Evolutionary conservation across 2,888 invertebrate genomes (phyloP), one percentile per base, ranked within the genome.

Genomic region (Eueremaeus valkanovi): DNA sequence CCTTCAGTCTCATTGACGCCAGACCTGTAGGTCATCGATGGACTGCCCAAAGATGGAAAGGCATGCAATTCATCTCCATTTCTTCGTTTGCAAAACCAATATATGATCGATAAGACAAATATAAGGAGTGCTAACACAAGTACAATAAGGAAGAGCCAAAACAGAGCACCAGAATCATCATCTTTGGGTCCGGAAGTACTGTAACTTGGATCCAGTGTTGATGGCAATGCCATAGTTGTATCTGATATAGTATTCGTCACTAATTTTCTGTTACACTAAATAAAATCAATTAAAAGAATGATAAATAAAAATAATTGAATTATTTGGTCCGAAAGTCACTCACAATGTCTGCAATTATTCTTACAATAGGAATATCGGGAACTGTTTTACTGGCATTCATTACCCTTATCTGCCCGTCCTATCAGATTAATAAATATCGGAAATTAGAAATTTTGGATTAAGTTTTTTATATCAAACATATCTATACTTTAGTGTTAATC

Each of bases 401-500:
- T 5, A 36, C 36, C 36, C 36, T 36, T 8, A 36, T 36, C 36
- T 36, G 36, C 36, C 36, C 36, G 49, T 49, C 21, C 18, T 49
- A 16, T 49, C 9, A 9, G 8, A 58, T 58, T 9, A 9, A 29
- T 9, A 21, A 21, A 21, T 58, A 27, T 27, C 24, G 1, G 21
- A 27, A 9, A 27, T 21, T 58, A 21, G 16, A 27, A 58, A 21
- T 58, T 11, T 58, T 58, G 13, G 27, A 21, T 58, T 27, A 61
- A 61, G 16, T 31, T 55, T 24, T 55, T 3, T 24, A 3, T 55
- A 61, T 68, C 8, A 24, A 68, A 3, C 13, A 18, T 24, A 21
- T 36, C 16, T n/a, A 66, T 66, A 68, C 68, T 68, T 68, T 36
- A 2, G 68, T 40, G 36, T 68, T 11, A 18, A 40, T 18, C 13